Evolutionary conservation across 1,140 invertebrate genomes (phyloP), one percentile per base, ranked within the genome.

Genomic region (Stenopsyche tienmushanensis): DNA sequence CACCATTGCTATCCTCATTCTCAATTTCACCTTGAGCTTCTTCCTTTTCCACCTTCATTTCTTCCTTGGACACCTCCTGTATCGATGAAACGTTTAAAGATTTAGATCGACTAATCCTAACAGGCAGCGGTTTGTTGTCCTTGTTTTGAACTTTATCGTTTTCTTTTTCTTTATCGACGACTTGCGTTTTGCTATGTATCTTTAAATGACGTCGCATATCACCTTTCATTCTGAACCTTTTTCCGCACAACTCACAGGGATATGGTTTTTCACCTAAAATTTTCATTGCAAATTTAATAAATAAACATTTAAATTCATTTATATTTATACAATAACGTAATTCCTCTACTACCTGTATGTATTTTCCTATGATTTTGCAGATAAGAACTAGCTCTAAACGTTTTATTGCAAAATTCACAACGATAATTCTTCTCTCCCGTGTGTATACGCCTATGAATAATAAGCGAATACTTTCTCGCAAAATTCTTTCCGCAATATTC

Each of bases 401-500:
- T 88, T 76, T 93, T 92, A 29, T 82, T 84, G 74, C 91, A 96
- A 72, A 86, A 92, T 72, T 93, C 91, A 73, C 93, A 96, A 41
- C 88, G 86, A 76, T 94, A 96, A 76, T 94, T 94, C 25, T 88
- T 84, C 72, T 96, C 93, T 5, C 91, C 91, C 0, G 93, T 96
- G 74, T 97, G 94, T 57, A 95, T 94, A 39, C 92, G 81, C 0
- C 92, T 82, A 74, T 97, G 95, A 0, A 94, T 85, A n/a, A 90
- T 92, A n/a, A 94, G 76, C 18, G 94, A 96, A 73, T 97, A 97
- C 66, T 95, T 92, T 15, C 96, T 83, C 0, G 94, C 93, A 79
- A 96, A 96, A 70, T 93, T 90, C 76, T 95, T 94, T 20, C 89
- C 91, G 74, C 93, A 96, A 73, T 90, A 94, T 74, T 95, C 92